Conservation (phyloP, 2,113 vertebrate genomes). For the Dipodomys spectabilis region DNA sequence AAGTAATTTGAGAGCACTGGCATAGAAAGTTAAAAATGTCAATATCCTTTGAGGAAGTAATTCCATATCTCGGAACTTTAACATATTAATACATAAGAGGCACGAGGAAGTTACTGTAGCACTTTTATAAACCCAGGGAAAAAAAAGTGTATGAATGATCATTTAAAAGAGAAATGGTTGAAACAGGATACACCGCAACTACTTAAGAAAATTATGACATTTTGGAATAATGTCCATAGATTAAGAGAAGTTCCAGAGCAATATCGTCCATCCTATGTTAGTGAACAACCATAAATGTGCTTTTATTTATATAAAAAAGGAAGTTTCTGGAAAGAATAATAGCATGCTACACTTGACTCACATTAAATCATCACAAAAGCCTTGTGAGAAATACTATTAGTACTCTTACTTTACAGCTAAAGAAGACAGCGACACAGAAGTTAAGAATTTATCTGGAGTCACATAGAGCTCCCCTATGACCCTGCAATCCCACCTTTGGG, state of each 20-base stretch:
- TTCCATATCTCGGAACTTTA: neutral
- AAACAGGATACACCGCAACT: neutral
- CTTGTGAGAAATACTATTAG: neutral
- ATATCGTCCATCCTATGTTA: neutral
- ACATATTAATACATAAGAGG: neutral
- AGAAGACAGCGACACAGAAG: neutral
- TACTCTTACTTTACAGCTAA: neutral
- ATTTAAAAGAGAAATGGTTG: neutral
- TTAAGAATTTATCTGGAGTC: neutral
- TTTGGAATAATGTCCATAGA: neutral
- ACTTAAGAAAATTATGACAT: neutral
- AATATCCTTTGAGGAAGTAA: slow-evolving; percentile 37
- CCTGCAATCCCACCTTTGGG: too few relatives aligned
- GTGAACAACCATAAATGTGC: neutral
- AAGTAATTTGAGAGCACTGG: neutral
- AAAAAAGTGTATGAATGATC: neutral
- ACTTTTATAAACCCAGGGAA: slow-evolving; percentile 16
- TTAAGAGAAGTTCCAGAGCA: slow-evolving; percentile 13
- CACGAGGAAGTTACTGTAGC: neutral
- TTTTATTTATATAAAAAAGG: neutral
- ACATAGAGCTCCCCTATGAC: too few relatives aligned
- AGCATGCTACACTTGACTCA: neutral
- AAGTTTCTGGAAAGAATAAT: neutral
- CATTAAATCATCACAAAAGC: neutral
- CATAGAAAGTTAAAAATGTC: neutral